Conservation (phyloP, 2,888 invertebrate species). For the Eupithecia dodoneata region DNA sequence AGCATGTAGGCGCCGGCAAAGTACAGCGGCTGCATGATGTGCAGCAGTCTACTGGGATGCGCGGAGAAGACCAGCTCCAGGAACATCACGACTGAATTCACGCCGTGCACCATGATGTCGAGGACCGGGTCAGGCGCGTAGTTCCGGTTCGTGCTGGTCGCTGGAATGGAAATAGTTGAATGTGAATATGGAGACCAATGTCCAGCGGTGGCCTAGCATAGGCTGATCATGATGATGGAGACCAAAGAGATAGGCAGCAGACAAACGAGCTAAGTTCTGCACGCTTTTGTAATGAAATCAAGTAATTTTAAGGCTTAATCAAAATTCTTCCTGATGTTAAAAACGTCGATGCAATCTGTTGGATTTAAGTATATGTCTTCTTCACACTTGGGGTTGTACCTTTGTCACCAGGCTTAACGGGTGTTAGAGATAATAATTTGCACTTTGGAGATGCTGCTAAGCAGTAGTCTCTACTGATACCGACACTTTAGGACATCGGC, state of each 20-base stretch:
- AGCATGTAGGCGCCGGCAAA: constrained; percentile 88
- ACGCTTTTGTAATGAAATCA: not conserved
- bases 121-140: constrained; percentile 73
- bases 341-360: not conserved
- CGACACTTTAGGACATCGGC: not conserved
- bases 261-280: not conserved
- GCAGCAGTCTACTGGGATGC: constrained; percentile 87
- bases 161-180: constrained; percentile 49
- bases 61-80: constrained; percentile 88
- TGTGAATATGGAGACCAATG: not conserved
- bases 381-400: not conserved
- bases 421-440: too few relatives aligned
- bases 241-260: not conserved
- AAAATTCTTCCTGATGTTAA: not conserved
- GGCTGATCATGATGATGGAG: not conserved
- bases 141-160: constrained; percentile 58
- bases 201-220: too few relatives aligned
- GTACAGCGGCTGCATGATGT: constrained; percentile 87
- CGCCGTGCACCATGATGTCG: constrained; percentile 81
- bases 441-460: not conserved
- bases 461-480: not conserved
- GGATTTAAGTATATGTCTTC: not conserved
- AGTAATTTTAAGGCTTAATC: not conserved
- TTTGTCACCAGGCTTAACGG: not conserved
- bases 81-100: constrained; percentile 90